Evolutionary conservation across 2,888 invertebrate genomes (phyloP), one percentile per base, ranked within the genome.

Genomic region (Ophonus ardosiacus): DNA sequence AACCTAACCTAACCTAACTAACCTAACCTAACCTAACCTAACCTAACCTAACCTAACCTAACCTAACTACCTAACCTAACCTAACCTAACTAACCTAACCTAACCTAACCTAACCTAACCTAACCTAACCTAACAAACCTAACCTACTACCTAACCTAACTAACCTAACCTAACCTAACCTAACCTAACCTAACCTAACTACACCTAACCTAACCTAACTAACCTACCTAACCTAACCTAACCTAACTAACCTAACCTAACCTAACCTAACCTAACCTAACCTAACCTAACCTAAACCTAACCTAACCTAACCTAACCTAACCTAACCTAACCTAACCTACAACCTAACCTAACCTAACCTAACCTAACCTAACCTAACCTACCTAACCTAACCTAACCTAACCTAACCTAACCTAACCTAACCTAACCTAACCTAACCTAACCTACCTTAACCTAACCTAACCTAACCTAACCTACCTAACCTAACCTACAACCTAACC

Each of bases 71-170:
- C 81, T 51, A 68, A 81, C 65, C 81, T 68, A 68, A 81, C 65
- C 81, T 68, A 68, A 81, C 65, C 81, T 68, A 68, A 81, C 65
- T 68, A 51, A 68, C 65, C 65, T 68, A 7, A 81, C 65, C 81
- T 68, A 68, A 81, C 65, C 81, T 68, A 68, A 81, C 65, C 80
- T 61, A 68, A 81, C 65, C 81, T 68, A 68, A 81, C 65, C 81
- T 68, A 68, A 81, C 65, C 81, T 65, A 65, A 81, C 63, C 81
- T 81, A 81, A 81, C 81, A 68, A 84, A 80, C 86, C 80, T 80
- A 80, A 80, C 80, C 80, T 80, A 88, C n/a, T n/a, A 87, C 88
- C 88, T 88, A 88, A 88, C 86, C 86, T 86, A 86, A 86, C 86
- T 86, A 87, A 86, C 86, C 86, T 86, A 86, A 86, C 86, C 86